These are phyloP conservation scores for Drosophila orena DNA, from an alignment of 1,140 invertebrate species.

Conservation along the genomic window DNA sequence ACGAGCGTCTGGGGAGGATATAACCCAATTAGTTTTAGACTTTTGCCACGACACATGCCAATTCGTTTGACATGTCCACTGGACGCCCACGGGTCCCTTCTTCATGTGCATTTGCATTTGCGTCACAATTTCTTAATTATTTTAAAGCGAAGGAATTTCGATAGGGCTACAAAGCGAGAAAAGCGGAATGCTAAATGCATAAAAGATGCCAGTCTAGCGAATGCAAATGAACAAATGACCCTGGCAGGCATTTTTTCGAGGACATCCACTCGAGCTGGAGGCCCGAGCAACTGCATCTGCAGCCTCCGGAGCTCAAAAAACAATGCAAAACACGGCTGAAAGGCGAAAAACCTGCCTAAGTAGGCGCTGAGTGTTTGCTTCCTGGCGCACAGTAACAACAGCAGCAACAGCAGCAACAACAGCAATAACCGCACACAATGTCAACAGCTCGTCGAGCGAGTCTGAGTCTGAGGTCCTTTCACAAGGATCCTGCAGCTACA, in stretches of 20 bases:
- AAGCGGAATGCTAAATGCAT: slow-evolving; percentile 25
- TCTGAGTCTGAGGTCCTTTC: slow-evolving; percentile 38
- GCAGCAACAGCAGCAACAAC: slow-evolving; percentile 49
- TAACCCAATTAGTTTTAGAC: slow-evolving; percentile 74
- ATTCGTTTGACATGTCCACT: slow-evolving; percentile 50
- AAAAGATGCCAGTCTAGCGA: slow-evolving; percentile 63
- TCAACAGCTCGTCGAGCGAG: slow-evolving; percentile 63
- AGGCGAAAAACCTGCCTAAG: slow-evolving; percentile 46
- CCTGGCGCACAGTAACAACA: slow-evolving; percentile 63
- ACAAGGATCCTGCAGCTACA: slow-evolving; percentile 64
- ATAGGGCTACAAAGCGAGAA: slow-evolving; percentile 11
- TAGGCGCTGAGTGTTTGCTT: slow-evolving; percentile 75
- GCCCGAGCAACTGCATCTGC: slow-evolving; percentile 27
- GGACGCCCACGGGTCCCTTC: background rate
- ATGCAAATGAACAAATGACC: slow-evolving; percentile 79
- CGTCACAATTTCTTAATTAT: slow-evolving; percentile 69
- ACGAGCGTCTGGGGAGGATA: slow-evolving; percentile 67
- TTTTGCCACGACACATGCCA: slow-evolving; percentile 66
- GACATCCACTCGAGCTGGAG: slow-evolving; percentile 56
- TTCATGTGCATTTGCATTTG: slow-evolving; percentile 43
- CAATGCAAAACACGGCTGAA: slow-evolving; percentile 3
- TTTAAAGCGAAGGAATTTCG: slow-evolving; percentile 41
- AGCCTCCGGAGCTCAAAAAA: slow-evolving; percentile 39
- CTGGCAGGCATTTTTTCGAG: slow-evolving; percentile 63
- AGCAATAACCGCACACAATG: slow-evolving; percentile 59